Base-by-base conservation (phyloP, 2,797 vertebrate species). In the Tauraco hartlaubi region DNA sequence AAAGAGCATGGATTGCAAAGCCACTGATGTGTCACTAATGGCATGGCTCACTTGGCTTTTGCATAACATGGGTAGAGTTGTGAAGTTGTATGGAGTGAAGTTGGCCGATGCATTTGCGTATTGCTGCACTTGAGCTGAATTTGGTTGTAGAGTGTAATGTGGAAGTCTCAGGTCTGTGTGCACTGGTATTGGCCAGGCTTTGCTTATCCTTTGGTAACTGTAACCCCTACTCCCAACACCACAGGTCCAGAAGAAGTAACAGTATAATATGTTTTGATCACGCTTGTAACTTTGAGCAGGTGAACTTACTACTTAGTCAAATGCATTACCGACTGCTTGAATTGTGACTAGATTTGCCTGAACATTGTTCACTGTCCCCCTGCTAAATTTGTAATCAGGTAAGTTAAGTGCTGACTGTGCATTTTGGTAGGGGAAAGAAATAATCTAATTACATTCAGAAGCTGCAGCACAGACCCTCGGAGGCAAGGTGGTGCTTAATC, bases 71-170 rank as follows among this genome's bases (percentile, higher is more conserved):
- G 4, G 16, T n/a, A 2, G 18, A 61, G 12, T 26, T 83, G 48
- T 62, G 54, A 61, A 41, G 23, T n/a, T 58, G 4, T 3, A 10
- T 18, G 33, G 22, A 12, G 6, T 15, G n/a, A 33, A 19, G 19
- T 5, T 56, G 41, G 5, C 29, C 22, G 7, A 3, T 12, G 29
- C 0, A 0, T 41, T 43, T 13, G 14, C 35, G 23, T n/a, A 5
- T 37, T 31, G 33, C 39, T 72, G 59, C 25, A 12, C 54, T 59
- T 67, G 39, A 61, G 44, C 62, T 25, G 18, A 55, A 49, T 63
- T 58, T 28, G 3, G 8, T 58, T 46, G 13, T 21, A 4, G 28
- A 56, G 44, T 13, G 12, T 16, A 15, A 19, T 5, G 9, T 64
- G 51, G 21, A 46, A 49, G 19, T 33, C 18, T 49, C 14, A 4